These are phyloP conservation scores for Poeciliopsis turneri DNA, from an alignment of 2,797 vertebrate species.

Conservation along the genomic window DNA sequence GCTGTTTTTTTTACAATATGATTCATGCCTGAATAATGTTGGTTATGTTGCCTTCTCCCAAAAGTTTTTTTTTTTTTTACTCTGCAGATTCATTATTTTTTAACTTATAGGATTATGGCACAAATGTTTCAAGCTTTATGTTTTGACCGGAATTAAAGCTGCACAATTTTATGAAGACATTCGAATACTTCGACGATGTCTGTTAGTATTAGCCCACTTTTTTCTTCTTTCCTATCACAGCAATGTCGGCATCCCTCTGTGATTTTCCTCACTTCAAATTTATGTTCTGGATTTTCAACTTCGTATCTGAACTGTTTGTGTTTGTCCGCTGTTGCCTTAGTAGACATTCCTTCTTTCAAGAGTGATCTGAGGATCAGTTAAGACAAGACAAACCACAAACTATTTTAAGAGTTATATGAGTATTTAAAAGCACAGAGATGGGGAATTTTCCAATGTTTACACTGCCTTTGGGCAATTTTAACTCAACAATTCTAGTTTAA, in stretches of 20 bases:
- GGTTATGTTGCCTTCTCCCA: not conserved
- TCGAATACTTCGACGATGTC: not conserved
- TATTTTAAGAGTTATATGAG: not conserved
- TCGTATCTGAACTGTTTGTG: not conserved
- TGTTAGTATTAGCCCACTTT: not conserved
- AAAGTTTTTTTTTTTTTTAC: not conserved
- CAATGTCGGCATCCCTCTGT: not conserved
- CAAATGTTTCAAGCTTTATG: not conserved
- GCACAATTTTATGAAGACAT: not conserved
- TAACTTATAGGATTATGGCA: not conserved
- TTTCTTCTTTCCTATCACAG: not conserved
- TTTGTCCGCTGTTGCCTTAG: not conserved
- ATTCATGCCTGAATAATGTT: not conserved
- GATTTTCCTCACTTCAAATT: not conserved
- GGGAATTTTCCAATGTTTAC: constrained; percentile 2
- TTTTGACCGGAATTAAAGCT: not conserved
- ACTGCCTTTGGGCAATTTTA: not conserved
- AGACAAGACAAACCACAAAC: not conserved
- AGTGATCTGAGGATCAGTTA: not conserved
- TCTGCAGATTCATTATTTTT: not conserved
- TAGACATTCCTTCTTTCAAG: not conserved
- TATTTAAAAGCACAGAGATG: not conserved
- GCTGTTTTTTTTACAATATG: not conserved
- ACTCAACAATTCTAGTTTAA: not conserved
- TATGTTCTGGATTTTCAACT: not conserved